Conservation (phyloP, 1,140 invertebrate genomes). For the Periplaneta americana region DNA sequence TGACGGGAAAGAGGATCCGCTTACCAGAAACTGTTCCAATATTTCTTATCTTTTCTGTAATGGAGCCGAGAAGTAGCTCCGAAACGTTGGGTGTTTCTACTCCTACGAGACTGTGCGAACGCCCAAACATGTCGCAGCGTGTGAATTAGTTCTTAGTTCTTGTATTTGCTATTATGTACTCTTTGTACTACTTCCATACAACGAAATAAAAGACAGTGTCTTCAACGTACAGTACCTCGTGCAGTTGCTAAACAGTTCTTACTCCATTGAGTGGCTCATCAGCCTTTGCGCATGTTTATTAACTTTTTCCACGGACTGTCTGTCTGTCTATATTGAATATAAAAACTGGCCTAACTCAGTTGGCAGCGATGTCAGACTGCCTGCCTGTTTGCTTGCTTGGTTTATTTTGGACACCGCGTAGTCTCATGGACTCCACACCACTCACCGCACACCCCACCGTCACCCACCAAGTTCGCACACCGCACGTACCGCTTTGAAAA, state of each 20-base stretch:
- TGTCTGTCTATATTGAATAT: neutral
- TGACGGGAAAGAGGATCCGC: no score
- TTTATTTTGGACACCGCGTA: neutral
- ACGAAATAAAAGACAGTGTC: no score
- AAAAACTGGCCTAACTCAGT: neutral
- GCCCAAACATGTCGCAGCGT: no score
- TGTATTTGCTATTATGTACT: no score
- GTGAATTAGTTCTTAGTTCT: neutral
- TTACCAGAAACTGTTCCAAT: no score
- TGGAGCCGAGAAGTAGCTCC: no score
- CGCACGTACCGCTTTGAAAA: neutral
- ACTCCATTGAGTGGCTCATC: neutral
- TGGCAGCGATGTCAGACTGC: neutral
- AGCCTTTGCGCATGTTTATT: neutral
- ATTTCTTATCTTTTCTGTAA: no score
- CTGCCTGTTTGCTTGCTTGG: neutral
- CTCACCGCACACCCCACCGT: neutral
- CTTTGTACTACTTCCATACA: no score
- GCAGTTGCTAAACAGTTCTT: no score
- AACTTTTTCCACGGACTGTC: neutral
- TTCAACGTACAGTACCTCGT: no score
- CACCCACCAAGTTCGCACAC: neutral
- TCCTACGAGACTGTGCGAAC: no score
- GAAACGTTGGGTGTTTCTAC: no score
- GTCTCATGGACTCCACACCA: neutral